These are phyloP conservation scores for Cyclina sinensis DNA, from an alignment of 1,140 invertebrate species.

Conservation along the genomic window DNA sequence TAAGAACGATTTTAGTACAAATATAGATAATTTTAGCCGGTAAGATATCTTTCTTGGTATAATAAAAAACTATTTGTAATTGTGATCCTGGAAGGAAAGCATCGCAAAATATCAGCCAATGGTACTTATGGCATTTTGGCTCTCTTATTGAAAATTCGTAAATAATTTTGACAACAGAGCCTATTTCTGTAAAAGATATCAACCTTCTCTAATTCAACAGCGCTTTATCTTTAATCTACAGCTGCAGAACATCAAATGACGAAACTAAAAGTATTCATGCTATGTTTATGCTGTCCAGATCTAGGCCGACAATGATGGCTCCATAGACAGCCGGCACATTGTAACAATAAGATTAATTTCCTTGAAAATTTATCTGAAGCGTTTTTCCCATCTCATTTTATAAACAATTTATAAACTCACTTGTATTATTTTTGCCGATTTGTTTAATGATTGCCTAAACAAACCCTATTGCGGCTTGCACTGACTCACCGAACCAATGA, in stretches of 20 bases:
- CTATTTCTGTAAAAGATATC: background rate
- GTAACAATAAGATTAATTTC: background rate
- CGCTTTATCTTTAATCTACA: background rate
- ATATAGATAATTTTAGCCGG: too few relatives aligned
- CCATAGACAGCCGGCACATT: background rate
- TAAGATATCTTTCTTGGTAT: too few relatives aligned
- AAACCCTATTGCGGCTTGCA: too few relatives aligned
- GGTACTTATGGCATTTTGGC: background rate
- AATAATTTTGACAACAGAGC: background rate
- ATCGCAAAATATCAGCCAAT: too few relatives aligned
- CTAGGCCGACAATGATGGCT: too few relatives aligned
- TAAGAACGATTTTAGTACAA: too few relatives aligned
- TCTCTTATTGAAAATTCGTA: background rate
- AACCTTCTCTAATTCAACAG: background rate
- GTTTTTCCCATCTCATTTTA: constrained; percentile 27
- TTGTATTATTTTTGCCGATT: constrained; percentile 7
- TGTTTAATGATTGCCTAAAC: constrained; percentile 31
- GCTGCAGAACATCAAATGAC: background rate
- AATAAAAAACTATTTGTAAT: too few relatives aligned
- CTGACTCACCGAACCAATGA: too few relatives aligned
- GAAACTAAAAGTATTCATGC: too few relatives aligned
- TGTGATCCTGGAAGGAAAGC: too few relatives aligned
- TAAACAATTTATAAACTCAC: constrained; percentile 25
- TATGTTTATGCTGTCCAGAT: too few relatives aligned
- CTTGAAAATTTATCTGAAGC: background rate